Evolutionary conservation across 1,140 invertebrate genomes (phyloP).

Genomic region (Atta colombica): DNA sequence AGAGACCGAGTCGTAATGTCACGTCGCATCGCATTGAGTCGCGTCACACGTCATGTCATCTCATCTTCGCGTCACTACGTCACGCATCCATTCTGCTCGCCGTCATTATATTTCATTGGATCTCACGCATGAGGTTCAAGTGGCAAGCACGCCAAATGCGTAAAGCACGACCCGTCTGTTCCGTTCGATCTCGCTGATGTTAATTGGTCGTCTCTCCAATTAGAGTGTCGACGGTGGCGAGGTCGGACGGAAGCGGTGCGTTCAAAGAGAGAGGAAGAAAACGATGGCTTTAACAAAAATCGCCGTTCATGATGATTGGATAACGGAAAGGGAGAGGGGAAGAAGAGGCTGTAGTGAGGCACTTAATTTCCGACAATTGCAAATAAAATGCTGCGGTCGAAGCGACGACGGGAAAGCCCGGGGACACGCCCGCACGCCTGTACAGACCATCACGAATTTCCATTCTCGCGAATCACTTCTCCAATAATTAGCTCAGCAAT

Average conservation of each 20-base stretch:
- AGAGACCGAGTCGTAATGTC: background rate
- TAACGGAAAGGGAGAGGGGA: background rate
- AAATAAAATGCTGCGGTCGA: slow-evolving; percentile 67
- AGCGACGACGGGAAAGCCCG: slow-evolving; percentile 17
- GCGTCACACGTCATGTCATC: slow-evolving; percentile 55
- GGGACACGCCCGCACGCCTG: background rate
- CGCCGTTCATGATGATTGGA: slow-evolving; percentile 55
- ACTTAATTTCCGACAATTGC: slow-evolving; percentile 76
- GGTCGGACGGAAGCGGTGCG: background rate
- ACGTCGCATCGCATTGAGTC: slow-evolving; percentile 24
- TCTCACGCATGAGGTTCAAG: slow-evolving; percentile 18
- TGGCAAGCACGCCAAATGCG: slow-evolving; percentile 49
- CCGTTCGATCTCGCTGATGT: slow-evolving; percentile 54
- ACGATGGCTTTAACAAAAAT: slow-evolving; percentile 58
- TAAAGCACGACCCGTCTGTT: slow-evolving; percentile 60
- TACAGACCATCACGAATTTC: slow-evolving; percentile 64
- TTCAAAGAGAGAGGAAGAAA: slow-evolving; percentile 21
- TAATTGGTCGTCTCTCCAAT: slow-evolving; percentile 72
- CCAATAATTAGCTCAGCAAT: slow-evolving; percentile 64
- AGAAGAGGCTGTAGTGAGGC: background rate
- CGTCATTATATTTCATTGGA: slow-evolving; percentile 46
- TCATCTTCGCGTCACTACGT: slow-evolving; percentile 60
- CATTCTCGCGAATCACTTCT: slow-evolving; percentile 62
- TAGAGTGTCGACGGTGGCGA: slow-evolving; percentile 48
- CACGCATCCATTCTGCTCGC: slow-evolving; percentile 20